phyloP scores from a whole-genome alignment of 1,140 invertebrate species.

The Bombus terrestris region DNA sequence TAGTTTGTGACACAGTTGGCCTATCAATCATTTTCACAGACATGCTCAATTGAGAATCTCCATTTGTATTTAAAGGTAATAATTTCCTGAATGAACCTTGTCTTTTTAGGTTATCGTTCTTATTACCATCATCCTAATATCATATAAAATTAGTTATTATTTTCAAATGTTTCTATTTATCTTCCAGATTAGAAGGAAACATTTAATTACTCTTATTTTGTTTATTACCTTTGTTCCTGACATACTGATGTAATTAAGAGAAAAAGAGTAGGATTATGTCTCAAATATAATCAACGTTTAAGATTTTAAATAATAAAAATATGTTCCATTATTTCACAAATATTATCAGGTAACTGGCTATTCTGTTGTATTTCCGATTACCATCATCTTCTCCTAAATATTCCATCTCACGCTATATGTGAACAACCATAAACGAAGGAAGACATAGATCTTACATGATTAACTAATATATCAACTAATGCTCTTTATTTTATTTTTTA shows the following conservation, averaged over 20 bases:
- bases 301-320: background rate
- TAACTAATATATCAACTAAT: no score
- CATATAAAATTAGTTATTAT: background rate
- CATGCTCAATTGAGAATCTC: conserved; percentile 83
- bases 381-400: background rate
- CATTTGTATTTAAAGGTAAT: conserved; percentile 81
- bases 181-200: no score
- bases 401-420: background rate
- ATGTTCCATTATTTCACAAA: background rate
- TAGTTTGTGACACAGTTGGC: conserved; percentile 80
- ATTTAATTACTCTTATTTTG: background rate
- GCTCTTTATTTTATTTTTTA: background rate
- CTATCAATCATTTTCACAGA: conserved; percentile 84
- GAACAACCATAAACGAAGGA: background rate
- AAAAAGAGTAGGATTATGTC: background rate
- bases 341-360: background rate
- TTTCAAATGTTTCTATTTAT: background rate
- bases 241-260: conserved; percentile 7
- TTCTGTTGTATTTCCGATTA: background rate
- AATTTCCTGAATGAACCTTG: conserved; percentile 83
- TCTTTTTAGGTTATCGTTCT: conserved; percentile 77
- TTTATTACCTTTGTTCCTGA: conserved; percentile 31
- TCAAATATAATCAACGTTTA: background rate
- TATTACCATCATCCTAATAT: conserved; percentile 72
- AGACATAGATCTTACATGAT: background rate